phyloP scores from a whole-genome alignment of 1,140 invertebrate species.

The Parasteatoda tepidariorum region DNA sequence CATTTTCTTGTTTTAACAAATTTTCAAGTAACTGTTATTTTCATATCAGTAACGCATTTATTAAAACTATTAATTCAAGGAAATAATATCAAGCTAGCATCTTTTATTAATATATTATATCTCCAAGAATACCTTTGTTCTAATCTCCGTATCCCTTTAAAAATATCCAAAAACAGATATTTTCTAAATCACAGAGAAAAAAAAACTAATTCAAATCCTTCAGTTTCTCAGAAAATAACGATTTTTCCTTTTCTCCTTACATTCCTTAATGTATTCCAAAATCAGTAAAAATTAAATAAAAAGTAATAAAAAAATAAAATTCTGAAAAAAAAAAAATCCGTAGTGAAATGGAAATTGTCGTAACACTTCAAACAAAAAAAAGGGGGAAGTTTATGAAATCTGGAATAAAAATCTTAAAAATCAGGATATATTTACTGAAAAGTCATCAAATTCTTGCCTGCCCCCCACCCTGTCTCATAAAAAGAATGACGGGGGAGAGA shows the following conservation, averaged over 20 bases:
- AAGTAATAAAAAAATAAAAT: not conserved
- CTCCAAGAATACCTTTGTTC: no score
- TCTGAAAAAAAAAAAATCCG: not conserved
- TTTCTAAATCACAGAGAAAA: no score
- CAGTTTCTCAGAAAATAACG: not conserved
- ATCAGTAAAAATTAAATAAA: no score
- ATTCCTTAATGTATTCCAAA: not conserved
- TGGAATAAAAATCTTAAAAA: conserved; percentile 28
- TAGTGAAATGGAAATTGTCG: not conserved
- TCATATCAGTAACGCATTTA: no score
- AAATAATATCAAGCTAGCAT: no score
- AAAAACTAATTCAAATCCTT: no score
- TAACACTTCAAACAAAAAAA: not conserved
- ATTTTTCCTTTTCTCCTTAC: not conserved
- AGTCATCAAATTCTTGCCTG: conserved; percentile 33
- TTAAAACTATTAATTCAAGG: no score
- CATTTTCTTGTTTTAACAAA: no score
- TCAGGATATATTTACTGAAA: conserved; percentile 33
- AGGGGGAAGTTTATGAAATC: conserved; percentile 3
- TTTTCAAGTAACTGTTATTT: no score
- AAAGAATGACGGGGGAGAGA: not conserved
- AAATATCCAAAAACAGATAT: no score
- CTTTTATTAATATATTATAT: no score
- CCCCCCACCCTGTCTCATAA: not conserved
- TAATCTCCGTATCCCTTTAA: no score